Percentiles rank a stretch among this genome's conserved stretches.
Conservation (phyloP, 2,113 vertebrate genomes). For the Opisthocomus hoazin region DNA sequence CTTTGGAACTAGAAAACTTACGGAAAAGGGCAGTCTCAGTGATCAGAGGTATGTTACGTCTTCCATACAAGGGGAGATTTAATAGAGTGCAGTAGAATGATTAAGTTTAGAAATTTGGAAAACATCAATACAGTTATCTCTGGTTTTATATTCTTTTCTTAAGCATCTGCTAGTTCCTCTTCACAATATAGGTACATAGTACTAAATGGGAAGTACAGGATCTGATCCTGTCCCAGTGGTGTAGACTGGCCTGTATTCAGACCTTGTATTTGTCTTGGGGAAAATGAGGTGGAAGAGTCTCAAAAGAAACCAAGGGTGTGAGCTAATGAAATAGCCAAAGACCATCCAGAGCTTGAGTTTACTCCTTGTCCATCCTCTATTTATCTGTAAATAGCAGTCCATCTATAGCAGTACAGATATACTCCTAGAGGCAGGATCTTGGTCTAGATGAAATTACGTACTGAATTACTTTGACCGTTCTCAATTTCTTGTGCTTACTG, state of each 20-base stretch:
- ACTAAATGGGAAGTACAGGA: neutral
- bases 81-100: neutral
- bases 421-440: neutral
- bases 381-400: neutral
- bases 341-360: neutral
- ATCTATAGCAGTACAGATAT: neutral
- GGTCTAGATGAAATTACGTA: neutral
- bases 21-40: neutral
- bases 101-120: neutral
- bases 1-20: neutral
- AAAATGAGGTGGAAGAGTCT: neutral
- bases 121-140: neutral
- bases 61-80: neutral
- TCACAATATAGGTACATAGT: neutral
- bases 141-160: neutral
- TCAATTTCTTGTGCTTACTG: neutral
- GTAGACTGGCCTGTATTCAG: neutral
- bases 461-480: neutral
- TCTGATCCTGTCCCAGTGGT: neutral
- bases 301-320: neutral
- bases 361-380: neutral
- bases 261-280: neutral
- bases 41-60: neutral
- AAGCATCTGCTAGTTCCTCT: neutral
- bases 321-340: neutral